Base-by-base conservation (phyloP, 2,888 invertebrate species). In the Tridacna gigas region DNA sequence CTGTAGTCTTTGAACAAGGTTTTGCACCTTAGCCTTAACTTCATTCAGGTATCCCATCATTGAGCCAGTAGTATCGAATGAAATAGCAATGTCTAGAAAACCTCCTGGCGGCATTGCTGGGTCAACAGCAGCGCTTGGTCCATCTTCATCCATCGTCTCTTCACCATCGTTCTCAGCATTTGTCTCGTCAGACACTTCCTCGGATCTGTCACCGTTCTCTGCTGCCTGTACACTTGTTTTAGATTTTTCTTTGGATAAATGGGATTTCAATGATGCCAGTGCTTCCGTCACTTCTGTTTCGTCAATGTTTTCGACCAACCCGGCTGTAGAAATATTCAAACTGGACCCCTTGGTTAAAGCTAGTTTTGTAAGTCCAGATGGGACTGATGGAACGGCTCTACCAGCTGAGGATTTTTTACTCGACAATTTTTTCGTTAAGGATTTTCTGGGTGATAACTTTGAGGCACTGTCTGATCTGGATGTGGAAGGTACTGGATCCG, bases 41-140 rank as follows among this genome's bases (percentile, higher is more conserved):
- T 91, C 88, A 18, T 89, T 89, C 77, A 93, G 79, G 69, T 83
- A 89, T 37, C 86, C 86, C 74, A 88, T 88, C 93, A 93, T 93
- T 2, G 93, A 93, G 3, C 92, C 92, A 12, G 93, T 93, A 0
- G 93, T 93, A 77, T 93, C 93, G 83, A 93, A 93, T 0, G 92
- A 92, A 74, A 93, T 90, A 20, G 90, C 93, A 18, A 93, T 86
- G 74, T 93, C 93, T 37, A 93, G 82, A 3, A 89, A 88, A 22
- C 90, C 90, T 61, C 88, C 89, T 15, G 89, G 87, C 28, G 88
- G 83, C 12, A 79, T 73, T 25, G 80, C 76, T 48, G 82, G 80
- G 20, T 75, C 74, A 0, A 67, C 71, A 25, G 83, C 61, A 48
- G 77, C 28, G 12, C 67, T 56, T 3, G 22, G 18, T n/a, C 51